These are phyloP conservation scores for Euspilapteryx auroguttella DNA, from an alignment of 2,888 invertebrate species.

Conservation along the genomic window DNA sequence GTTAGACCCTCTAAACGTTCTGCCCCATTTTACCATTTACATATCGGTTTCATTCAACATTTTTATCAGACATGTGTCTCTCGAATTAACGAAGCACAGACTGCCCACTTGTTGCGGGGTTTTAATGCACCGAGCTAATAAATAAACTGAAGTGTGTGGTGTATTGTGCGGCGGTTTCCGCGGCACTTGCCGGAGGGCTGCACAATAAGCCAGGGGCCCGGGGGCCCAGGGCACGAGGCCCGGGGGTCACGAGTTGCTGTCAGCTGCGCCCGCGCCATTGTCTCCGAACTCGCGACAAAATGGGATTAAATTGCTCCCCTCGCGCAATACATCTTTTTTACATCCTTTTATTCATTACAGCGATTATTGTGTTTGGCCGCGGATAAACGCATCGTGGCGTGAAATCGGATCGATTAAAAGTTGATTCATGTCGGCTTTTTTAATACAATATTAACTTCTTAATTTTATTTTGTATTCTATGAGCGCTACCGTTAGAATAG, in stretches of 20 bases:
- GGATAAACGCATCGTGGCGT: constrained; percentile 26
- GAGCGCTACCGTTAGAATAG: constrained; percentile 19
- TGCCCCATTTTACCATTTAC: too few relatives aligned
- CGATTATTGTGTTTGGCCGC: constrained; percentile 28
- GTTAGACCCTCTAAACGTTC: too few relatives aligned
- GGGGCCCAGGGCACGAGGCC: constrained; percentile 5
- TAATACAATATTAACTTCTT: too few relatives aligned
- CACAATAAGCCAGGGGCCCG: not conserved
- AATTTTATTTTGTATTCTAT: too few relatives aligned
- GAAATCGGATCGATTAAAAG: constrained; percentile 43
- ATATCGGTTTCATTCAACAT: constrained; percentile 3
- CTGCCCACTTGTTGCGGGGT: constrained; percentile 22
- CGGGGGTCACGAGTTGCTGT: constrained; percentile 23
- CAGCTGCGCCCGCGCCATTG: constrained; percentile 52
- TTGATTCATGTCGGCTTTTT: too few relatives aligned
- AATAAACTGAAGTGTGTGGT: constrained; percentile 13
- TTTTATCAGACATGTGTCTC: constrained; percentile 4
- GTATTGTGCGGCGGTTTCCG: constrained; percentile 3
- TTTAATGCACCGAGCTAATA: constrained; percentile 14
- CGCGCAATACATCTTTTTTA: constrained; percentile 28
- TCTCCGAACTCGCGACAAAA: constrained; percentile 19
- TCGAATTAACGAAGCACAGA: constrained; percentile 7
- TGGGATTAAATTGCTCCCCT: constrained; percentile 27
- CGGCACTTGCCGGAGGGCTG: not conserved
- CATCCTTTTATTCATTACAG: constrained; percentile 41